A percentile compares a stretch with the other conserved stretches of the same genome.
Conservation (phyloP, 2,113 vertebrate genomes). For the Oreotrochilus melanogaster region DNA sequence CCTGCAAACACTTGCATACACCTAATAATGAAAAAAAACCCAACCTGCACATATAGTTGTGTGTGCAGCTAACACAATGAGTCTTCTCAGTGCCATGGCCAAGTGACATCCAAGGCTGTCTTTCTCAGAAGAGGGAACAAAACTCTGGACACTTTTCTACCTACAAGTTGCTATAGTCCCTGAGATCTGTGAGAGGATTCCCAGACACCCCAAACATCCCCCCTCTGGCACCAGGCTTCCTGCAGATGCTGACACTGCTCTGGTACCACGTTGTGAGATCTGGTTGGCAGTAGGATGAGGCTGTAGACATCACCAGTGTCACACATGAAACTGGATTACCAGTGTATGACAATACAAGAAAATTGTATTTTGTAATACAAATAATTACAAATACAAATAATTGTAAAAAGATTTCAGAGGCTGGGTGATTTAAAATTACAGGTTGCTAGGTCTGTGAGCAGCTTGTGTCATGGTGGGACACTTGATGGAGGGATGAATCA, state of each 20-base stretch:
- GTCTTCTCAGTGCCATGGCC: neutral
- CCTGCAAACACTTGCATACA: neutral
- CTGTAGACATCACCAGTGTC: accelerated
- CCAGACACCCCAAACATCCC: neutral
- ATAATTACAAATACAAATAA: too few species aligned
- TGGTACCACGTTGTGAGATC: neutral
- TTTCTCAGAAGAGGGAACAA: neutral
- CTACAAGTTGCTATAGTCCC: neutral
- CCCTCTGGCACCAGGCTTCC: neutral
- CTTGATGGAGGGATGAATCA: neutral
- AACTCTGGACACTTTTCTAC: neutral
- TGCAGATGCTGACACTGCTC: neutral
- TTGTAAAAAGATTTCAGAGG: too few species aligned
- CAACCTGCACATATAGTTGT: neutral
- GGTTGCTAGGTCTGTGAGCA: neutral
- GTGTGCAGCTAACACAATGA: neutral
- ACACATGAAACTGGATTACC: neutral
- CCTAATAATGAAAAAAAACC: neutral
- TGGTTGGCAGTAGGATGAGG: neutral
- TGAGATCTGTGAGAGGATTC: neutral
- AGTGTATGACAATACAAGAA: neutral
- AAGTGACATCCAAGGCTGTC: neutral
- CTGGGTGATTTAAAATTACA: neutral
- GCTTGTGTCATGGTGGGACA: neutral
- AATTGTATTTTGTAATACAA: too few species aligned